Conservation (phyloP, 1,140 invertebrate species). For the Limonius californicus region DNA sequence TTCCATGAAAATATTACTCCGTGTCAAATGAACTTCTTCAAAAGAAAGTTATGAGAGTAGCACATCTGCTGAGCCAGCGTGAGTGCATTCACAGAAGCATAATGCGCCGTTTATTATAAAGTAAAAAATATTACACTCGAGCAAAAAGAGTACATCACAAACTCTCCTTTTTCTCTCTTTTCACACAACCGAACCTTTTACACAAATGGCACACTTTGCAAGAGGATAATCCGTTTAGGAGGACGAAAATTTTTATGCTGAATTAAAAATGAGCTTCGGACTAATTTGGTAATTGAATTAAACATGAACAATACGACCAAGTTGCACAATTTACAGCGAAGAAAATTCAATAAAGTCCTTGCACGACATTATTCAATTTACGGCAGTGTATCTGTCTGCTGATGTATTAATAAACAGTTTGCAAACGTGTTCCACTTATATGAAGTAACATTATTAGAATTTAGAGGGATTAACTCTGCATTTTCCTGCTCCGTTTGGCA, state of each 20-base stretch:
- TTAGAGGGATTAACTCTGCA: background rate
- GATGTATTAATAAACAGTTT: too few relatives aligned
- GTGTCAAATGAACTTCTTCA: constrained; percentile 32
- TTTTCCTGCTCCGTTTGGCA: background rate
- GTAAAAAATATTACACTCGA: background rate
- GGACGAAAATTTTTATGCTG: background rate
- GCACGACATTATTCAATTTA: too few relatives aligned
- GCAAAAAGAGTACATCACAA: background rate
- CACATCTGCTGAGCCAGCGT: constrained; percentile 27
- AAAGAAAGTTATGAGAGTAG: constrained; percentile 30
- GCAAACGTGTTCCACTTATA: too few relatives aligned
- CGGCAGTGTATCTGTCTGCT: too few relatives aligned
- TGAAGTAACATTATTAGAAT: too few relatives aligned
- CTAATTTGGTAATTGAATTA: too few relatives aligned
- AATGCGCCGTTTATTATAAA: background rate
- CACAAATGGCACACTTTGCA: background rate
- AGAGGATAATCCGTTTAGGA: background rate
- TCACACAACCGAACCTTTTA: background rate
- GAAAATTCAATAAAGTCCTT: too few relatives aligned
- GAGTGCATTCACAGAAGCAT: constrained; percentile 1
- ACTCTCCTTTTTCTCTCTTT: background rate
- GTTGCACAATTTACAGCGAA: too few relatives aligned
- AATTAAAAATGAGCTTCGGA: background rate
- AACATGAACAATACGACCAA: too few relatives aligned
- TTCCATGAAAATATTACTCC: constrained; percentile 28